Evolutionary conservation across 92 coral and sea anemone genomes (phyloP).

Genomic region (Metridium senile): DNA sequence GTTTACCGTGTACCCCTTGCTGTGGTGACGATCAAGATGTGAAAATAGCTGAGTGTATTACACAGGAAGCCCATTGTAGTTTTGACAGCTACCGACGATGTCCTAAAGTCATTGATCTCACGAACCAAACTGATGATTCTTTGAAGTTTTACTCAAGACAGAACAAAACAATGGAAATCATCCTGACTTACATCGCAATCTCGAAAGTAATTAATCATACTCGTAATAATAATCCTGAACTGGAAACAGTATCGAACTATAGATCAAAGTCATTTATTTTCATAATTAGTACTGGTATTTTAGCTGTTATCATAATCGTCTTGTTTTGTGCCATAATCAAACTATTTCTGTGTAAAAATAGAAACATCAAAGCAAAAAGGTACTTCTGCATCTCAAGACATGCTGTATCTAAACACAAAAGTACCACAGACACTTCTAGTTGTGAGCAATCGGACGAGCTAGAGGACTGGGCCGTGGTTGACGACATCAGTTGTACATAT

Average conservation of each 20-base stretch:
- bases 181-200: no score
- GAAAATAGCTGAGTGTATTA: conserved; percentile 40
- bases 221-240: no score
- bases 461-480: conserved; percentile 21
- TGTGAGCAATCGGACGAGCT: conserved; percentile 19
- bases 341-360: background rate
- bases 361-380: background rate
- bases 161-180: no score
- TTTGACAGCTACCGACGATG: background rate
- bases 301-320: background rate
- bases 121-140: background rate
- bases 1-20: conserved; percentile 71
- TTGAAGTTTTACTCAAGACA: no score
- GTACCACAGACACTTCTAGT: background rate
- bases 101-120: background rate
- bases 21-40: conserved; percentile 60
- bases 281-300: no score
- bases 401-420: background rate
- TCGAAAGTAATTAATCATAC: no score
- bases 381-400: background rate
- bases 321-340: background rate
- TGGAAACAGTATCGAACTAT: no score
- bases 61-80: conserved; percentile 62
- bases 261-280: no score
- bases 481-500: background rate